Evolutionary conservation across 2,888 invertebrate genomes (phyloP), one percentile per base, ranked within the genome.

Genomic region (Troilus luridus): DNA sequence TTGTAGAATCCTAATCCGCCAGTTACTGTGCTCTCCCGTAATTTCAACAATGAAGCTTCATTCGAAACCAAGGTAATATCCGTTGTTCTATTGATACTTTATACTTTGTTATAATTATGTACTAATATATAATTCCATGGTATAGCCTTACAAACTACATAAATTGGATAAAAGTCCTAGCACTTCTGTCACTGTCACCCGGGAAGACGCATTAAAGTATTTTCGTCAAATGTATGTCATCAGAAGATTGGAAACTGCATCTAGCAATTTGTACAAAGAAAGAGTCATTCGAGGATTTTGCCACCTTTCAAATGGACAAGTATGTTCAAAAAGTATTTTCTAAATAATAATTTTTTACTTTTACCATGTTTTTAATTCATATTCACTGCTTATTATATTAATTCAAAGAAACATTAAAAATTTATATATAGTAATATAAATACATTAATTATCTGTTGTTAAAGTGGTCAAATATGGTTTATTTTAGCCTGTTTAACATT

Each of bases 281-380:
- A 99, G 99, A 95, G 96, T 97, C 93, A 97, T 99, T 93, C 95
- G 99, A 93, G 99, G 99, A 10, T 99, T 99, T 94, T 99, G 99
- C 94, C 99, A 99, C 94, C 96, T 99, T 93, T 99, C 99, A 94
- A 98, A 98, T 92, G 99, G 99, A 72, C 98, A 98, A 95, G 97
- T 97, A 93, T n/a, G 72, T 58, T 54, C 67, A 67, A 24, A 14
- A 67, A 27, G 24, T 27, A 67, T 77, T 19, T 77, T 41, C 0
- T 77, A 19, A 41, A 19, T 77, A 41, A 77, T 77, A 9, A 41
- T 8, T 27, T 17, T 21, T 77, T 3, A 27, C n/a, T 64, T 64
- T n/a, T n/a, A n/a, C 11, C 7, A 64, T n/a, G 41, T 41, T 41
- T 41, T 41, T 14, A 1, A 60, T 60, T 60, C 14, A 7, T 14